These are phyloP conservation scores for Acanthosepion pharaonis DNA, from an alignment of 2,888 invertebrate species.

Conservation along the genomic window DNA sequence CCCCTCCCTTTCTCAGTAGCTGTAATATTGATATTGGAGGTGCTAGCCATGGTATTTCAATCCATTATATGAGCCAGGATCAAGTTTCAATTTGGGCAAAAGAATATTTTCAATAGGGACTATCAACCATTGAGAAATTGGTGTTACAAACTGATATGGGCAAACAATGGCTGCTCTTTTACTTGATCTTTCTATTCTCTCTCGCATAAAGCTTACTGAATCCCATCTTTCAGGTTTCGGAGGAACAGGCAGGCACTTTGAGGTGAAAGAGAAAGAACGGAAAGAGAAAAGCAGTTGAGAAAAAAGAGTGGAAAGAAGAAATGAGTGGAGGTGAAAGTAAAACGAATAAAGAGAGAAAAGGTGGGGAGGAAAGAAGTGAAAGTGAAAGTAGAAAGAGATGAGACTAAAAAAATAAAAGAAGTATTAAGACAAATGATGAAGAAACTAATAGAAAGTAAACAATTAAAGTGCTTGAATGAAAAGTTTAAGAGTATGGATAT, in stretches of 20 bases:
- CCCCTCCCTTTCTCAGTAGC: not conserved
- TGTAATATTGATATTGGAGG: not conserved
- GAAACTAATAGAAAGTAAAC: too few relatives aligned
- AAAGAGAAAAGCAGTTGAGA: not conserved
- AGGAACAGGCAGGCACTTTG: not conserved
- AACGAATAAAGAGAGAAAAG: not conserved
- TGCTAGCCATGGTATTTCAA: not conserved
- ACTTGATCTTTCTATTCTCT: not conserved
- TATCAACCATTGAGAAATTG: not conserved
- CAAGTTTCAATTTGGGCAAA: conserved; percentile 14
- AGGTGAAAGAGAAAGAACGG: not conserved
- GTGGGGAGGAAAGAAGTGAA: not conserved
- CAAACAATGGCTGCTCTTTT: not conserved
- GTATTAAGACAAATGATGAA: too few relatives aligned
- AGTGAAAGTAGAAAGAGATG: too few relatives aligned
- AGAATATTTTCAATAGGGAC: not conserved
- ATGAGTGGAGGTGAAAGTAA: not conserved
- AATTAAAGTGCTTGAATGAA: too few relatives aligned
- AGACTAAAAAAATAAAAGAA: too few relatives aligned
- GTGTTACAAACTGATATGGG: not conserved
- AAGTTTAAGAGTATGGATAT: too few relatives aligned
- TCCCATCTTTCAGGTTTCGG: not conserved
- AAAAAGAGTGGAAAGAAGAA: not conserved
- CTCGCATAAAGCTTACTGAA: not conserved
- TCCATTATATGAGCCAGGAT: not conserved